Conservation (phyloP, 2,888 invertebrate genomes). For the Scaptomyza reducta region DNA sequence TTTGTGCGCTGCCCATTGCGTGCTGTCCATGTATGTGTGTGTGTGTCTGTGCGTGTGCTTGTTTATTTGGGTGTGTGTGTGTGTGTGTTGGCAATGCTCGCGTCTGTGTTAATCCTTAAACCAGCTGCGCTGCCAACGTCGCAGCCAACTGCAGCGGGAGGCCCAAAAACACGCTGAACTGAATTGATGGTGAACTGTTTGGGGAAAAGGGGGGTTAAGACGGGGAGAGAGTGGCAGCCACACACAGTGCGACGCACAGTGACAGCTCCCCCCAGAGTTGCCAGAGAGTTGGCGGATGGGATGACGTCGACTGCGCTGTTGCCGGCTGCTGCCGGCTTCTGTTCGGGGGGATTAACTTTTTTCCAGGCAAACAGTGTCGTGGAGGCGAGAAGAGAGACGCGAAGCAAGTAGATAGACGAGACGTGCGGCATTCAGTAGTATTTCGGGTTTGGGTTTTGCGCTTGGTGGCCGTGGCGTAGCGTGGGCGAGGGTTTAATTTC, state of each 20-base stretch:
- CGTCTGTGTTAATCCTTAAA: slow-evolving; percentile 84
- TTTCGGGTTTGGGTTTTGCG: slow-evolving; percentile 42
- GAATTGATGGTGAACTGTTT: slow-evolving; percentile 20
- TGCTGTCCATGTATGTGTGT: slow-evolving; percentile 52
- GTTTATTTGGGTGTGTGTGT: slow-evolving; percentile 21
- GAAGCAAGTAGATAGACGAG: not conserved
- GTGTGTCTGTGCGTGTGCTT: slow-evolving; percentile 44
- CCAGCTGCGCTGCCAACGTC: slow-evolving; percentile 80
- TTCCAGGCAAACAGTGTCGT: slow-evolving; percentile 68
- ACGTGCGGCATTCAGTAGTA: slow-evolving; percentile 39
- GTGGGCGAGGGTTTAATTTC: slow-evolving; percentile 84
- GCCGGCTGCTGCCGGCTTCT: slow-evolving; percentile 50
- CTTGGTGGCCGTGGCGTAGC: slow-evolving; percentile 67
- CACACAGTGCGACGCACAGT: slow-evolving; percentile 64
- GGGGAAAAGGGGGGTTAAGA: not conserved
- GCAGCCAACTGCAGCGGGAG: slow-evolving; percentile 67
- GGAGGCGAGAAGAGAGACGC: slow-evolving; percentile 4
- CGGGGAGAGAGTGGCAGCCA: slow-evolving; percentile 28
- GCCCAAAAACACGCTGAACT: slow-evolving; percentile 63
- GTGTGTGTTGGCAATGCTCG: slow-evolving; percentile 65
- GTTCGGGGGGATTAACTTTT: slow-evolving; percentile 74
- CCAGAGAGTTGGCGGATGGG: slow-evolving; percentile 64
- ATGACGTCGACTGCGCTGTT: slow-evolving; percentile 57
- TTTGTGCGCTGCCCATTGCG: slow-evolving; percentile 79
- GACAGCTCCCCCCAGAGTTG: slow-evolving; percentile 52